These are phyloP conservation scores for Erebia aethiops DNA, from an alignment of 2,888 invertebrate genomes.

Conservation along the genomic window DNA sequence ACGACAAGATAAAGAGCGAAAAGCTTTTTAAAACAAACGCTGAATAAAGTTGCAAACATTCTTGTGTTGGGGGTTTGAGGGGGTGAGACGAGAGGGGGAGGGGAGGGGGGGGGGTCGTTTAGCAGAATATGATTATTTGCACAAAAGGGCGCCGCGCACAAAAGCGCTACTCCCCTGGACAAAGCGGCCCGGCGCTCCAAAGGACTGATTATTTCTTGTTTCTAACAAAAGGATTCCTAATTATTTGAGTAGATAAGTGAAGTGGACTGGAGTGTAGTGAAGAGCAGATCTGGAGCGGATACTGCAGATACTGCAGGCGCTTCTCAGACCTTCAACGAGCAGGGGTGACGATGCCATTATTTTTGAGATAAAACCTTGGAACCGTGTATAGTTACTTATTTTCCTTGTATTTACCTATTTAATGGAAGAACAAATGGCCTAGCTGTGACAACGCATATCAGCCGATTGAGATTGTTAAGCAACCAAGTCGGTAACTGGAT, in stretches of 20 bases:
- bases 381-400: not conserved
- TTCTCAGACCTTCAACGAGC: not conserved
- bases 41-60: constrained; percentile 43
- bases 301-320: constrained; percentile 19
- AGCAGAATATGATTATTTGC: constrained; percentile 58
- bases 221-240: constrained; percentile 60
- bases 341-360: not conserved
- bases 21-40: constrained; percentile 33
- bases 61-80: constrained; percentile 38
- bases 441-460: no score
- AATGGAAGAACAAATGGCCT: no score
- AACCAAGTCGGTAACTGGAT: no score
- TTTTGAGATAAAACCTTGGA: not conserved
- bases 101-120: constrained; percentile 46
- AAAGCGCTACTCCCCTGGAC: constrained; percentile 53
- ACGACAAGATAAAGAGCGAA: constrained; percentile 32
- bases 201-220: constrained; percentile 65
- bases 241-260: constrained; percentile 46
- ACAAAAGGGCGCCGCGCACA: constrained; percentile 56
- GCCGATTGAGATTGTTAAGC: no score
- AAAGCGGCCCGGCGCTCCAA: constrained; percentile 60
- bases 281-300: constrained; percentile 34
- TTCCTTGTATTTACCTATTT: no score
- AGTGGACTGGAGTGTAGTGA: constrained; percentile 23
- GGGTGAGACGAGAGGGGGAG: constrained; percentile 12